Percentiles rank a stretch among this genome's conserved stretches.
phyloP scores from a whole-genome alignment of 2,113 vertebrate genomes.

The Engystomops pustulosus region DNA sequence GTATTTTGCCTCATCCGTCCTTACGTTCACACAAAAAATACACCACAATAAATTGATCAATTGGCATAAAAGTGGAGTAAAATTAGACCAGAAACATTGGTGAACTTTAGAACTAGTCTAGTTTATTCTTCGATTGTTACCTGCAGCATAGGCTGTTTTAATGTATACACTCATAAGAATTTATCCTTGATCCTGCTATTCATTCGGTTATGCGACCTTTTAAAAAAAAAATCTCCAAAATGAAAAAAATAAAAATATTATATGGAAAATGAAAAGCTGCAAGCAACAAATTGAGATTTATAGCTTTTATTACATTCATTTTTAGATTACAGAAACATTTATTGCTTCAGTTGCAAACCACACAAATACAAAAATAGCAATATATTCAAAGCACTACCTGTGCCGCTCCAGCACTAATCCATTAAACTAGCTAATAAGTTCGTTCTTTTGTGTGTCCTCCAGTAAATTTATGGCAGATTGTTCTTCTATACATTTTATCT shows the following conservation, averaged over 20 bases:
- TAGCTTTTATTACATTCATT: slow-evolving; percentile 27
- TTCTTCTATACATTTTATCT: slow-evolving; percentile 33
- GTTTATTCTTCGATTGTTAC: too few relatives aligned
- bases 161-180: too few relatives aligned
- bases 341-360: slow-evolving; percentile 1
- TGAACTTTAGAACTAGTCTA: too few relatives aligned
- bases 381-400: slow-evolving; percentile 12
- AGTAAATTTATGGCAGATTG: slow-evolving; percentile 51
- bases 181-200: too few relatives aligned
- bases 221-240: not conserved
- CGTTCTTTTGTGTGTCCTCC: slow-evolving; percentile 27
- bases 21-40: too few relatives aligned
- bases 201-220: too few relatives aligned
- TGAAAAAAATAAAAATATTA: not conserved
- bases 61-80: too few relatives aligned
- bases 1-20: too few relatives aligned
- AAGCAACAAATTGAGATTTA: slow-evolving; percentile 26
- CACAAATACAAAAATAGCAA: slow-evolving; percentile 12
- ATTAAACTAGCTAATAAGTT: slow-evolving; percentile 51
- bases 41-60: too few relatives aligned
- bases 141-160: too few relatives aligned
- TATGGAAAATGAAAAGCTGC: not conserved
- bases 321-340: slow-evolving; percentile 32
- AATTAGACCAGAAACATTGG: too few relatives aligned
- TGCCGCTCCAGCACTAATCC: slow-evolving; percentile 37